Conservation (phyloP, 2,888 invertebrate species). For the Andrena marginata region DNA sequence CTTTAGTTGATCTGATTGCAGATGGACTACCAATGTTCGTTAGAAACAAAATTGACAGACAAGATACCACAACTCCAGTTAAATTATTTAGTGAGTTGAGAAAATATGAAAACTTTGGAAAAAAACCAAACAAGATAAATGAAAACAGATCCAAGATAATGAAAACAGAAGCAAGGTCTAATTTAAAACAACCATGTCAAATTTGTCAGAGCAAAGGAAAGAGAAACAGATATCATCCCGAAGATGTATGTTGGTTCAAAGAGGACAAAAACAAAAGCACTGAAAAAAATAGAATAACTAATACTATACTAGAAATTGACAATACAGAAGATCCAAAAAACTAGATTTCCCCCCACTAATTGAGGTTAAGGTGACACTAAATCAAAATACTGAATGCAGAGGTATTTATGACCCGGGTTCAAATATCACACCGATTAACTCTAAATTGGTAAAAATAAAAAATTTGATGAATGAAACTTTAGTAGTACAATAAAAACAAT, state of each 20-base stretch:
- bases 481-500: background rate
- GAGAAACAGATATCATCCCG: background rate
- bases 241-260: background rate
- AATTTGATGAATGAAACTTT: background rate
- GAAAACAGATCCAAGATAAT: background rate
- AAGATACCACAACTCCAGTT: background rate
- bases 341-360: conserved; percentile 1
- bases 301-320: background rate
- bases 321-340: conserved; percentile 4
- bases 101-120: background rate
- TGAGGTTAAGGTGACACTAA: background rate
- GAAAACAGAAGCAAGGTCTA: background rate
- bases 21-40: background rate
- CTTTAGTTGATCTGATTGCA: conserved; percentile 2
- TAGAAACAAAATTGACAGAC: conserved; percentile 1
- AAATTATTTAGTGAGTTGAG: background rate
- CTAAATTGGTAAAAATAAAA: background rate
- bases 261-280: background rate
- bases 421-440: background rate
- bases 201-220: conserved; percentile 1
- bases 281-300: background rate
- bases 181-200: background rate
- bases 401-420: background rate
- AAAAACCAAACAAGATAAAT: background rate
- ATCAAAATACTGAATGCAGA: background rate